These are phyloP conservation scores for Busseola fusca DNA, from an alignment of 2,888 invertebrate genomes.

Conservation along the genomic window DNA sequence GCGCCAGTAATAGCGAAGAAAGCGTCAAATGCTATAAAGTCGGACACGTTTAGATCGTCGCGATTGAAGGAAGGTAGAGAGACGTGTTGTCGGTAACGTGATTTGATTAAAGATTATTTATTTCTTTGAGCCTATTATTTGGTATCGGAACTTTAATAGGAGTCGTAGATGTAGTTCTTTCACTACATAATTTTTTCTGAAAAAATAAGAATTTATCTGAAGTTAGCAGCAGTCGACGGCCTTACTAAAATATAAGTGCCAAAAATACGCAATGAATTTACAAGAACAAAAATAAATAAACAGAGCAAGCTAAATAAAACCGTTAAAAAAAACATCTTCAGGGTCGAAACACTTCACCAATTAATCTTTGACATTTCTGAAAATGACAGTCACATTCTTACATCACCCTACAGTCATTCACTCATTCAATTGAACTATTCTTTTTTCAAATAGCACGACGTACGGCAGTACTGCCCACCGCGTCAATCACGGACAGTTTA, in stretches of 20 bases:
- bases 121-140: not conserved
- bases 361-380: not conserved
- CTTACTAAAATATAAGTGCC: not conserved
- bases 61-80: conserved; percentile 24
- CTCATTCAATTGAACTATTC: conserved; percentile 15
- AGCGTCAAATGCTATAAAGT: conserved; percentile 49
- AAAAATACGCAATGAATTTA: not conserved
- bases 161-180: not conserved
- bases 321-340: not conserved
- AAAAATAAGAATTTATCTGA: not conserved
- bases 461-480: conserved; percentile 30
- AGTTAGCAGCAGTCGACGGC: not conserved
- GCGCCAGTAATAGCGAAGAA: conserved; percentile 50
- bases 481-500: conserved; percentile 37
- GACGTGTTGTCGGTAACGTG: conserved; percentile 8
- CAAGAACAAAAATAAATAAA: not conserved
- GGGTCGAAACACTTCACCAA: not conserved
- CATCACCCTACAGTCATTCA: not conserved
- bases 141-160: not conserved
- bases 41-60: conserved; percentile 22
- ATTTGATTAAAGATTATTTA: not conserved
- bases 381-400: not conserved
- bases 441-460: conserved; percentile 23
- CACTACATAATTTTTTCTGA: not conserved
- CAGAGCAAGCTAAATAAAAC: no score